These are phyloP conservation scores for Merodon equestris DNA, from an alignment of 2,888 invertebrate genomes.

Conservation along the genomic window DNA sequence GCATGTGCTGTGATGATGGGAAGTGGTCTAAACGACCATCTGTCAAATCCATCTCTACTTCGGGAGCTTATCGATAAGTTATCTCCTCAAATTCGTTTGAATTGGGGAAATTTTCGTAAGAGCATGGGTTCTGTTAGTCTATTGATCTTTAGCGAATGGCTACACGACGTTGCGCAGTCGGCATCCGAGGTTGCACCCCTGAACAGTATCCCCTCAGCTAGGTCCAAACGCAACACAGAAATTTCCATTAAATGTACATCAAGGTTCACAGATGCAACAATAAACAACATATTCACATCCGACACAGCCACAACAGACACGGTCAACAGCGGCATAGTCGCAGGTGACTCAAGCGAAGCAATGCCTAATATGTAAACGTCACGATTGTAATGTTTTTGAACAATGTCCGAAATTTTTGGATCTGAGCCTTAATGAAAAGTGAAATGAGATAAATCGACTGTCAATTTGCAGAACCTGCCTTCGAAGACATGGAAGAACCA, in stretches of 20 bases:
- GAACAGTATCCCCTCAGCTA: not conserved
- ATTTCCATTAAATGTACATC: slow-evolving; percentile 4
- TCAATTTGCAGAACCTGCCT: slow-evolving; percentile 28
- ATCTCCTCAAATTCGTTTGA: slow-evolving; percentile 4
- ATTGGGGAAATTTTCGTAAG: slow-evolving; percentile 2
- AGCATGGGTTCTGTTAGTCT: not conserved
- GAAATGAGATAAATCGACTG: slow-evolving; percentile 5
- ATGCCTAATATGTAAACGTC: not conserved
- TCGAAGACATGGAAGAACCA: slow-evolving; percentile 4
- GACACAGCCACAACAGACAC: not conserved
- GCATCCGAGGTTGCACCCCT: slow-evolving; percentile 3
- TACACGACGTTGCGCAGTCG: slow-evolving; percentile 6
- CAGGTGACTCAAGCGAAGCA: not conserved
- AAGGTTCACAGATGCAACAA: not conserved
- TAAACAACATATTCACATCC: not conserved
- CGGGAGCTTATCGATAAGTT: slow-evolving; percentile 2
- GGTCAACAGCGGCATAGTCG: not conserved
- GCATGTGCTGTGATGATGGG: slow-evolving; percentile 18
- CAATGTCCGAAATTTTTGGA: slow-evolving; percentile 5
- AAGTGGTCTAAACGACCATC: not conserved
- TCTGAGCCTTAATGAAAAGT: slow-evolving; percentile 12
- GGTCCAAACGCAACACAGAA: not conserved
- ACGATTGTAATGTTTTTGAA: slow-evolving; percentile 12
- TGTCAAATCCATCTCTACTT: slow-evolving; percentile 8
- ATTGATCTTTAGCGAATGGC: slow-evolving; percentile 7